Evolutionary conservation across 2,888 invertebrate genomes (phyloP).

Genomic region (Lasioglossum leucozonium): DNA sequence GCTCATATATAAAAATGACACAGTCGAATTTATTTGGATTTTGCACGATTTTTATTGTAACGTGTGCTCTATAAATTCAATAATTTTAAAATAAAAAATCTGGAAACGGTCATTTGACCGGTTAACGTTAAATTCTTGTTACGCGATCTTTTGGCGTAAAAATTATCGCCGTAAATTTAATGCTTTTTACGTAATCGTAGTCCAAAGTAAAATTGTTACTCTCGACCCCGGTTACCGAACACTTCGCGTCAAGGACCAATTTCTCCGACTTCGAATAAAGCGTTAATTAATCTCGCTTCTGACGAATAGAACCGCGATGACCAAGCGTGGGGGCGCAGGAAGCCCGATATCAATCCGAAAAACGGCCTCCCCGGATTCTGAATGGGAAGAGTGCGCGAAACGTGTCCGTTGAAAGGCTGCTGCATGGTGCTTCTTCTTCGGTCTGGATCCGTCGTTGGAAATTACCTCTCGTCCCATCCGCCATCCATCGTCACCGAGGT

Average conservation of each 20-base stretch:
- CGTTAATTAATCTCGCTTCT: neutral
- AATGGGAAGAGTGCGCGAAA: constrained; percentile 21
- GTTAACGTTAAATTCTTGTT: constrained; percentile 20
- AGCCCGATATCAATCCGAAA: neutral
- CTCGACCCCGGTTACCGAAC: neutral
- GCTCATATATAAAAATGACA: too few relatives aligned
- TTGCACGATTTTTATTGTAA: too few relatives aligned
- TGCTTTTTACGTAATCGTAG: neutral
- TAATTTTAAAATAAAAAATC: too few relatives aligned
- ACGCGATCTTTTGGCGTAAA: too few relatives aligned
- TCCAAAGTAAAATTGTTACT: neutral
- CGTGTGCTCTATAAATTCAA: too few relatives aligned
- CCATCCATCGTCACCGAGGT: constrained; percentile 60
- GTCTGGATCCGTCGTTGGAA: constrained; percentile 53
- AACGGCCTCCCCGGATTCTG: neutral
- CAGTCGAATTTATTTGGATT: too few relatives aligned
- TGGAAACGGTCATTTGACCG: too few relatives aligned
- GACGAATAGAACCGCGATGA: neutral
- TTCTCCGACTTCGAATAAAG: neutral
- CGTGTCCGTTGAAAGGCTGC: constrained; percentile 45
- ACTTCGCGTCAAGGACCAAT: neutral
- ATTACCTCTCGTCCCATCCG: constrained; percentile 54
- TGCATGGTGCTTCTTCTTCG: constrained; percentile 26
- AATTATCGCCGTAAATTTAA: too few relatives aligned
- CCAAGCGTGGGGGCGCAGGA: neutral